Percentiles rank a stretch among this genome's conserved stretches.
phyloP scores from a whole-genome alignment of 2,113 vertebrate species.

The Cyphomyrus discorhynchus region DNA sequence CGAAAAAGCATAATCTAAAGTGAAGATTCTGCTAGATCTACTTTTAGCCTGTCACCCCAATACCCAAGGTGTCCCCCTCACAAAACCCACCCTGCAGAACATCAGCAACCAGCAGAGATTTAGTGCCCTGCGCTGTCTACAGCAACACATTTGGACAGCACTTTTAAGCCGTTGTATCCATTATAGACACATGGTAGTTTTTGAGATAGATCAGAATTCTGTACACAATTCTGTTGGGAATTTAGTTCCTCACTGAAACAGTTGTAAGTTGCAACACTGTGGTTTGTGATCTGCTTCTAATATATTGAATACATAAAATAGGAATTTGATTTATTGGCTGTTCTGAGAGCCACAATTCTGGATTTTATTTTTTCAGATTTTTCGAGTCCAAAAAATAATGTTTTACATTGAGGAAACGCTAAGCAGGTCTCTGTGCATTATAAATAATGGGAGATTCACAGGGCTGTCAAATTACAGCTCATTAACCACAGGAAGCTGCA shows the following conservation, averaged over 20 bases:
- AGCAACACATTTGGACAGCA: neutral
- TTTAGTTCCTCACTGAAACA: conserved; percentile 43
- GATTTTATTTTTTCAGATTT: neutral
- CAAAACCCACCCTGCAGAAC: neutral
- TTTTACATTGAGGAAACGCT: neutral
- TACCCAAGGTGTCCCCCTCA: neutral
- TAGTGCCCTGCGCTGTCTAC: neutral
- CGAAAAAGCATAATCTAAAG: neutral
- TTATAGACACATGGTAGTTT: neutral
- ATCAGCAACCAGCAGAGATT: neutral
- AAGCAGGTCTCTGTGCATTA: neutral
- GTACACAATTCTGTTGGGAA: neutral
- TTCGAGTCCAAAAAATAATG: conserved; percentile 9
- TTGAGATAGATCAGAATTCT: neutral
- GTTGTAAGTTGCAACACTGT: conserved; percentile 40
- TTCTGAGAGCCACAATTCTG: neutral
- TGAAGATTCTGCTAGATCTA: neutral
- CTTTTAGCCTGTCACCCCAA: neutral
- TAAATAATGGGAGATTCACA: neutral
- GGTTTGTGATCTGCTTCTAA: neutral
- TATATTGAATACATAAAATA: neutral
- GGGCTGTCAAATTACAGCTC: neutral
- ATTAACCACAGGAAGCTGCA: neutral
- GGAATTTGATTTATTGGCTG: neutral
- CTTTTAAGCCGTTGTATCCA: neutral